phyloP scores from a whole-genome alignment of 2,797 vertebrate genomes.

The Sebastes paucispinis region DNA sequence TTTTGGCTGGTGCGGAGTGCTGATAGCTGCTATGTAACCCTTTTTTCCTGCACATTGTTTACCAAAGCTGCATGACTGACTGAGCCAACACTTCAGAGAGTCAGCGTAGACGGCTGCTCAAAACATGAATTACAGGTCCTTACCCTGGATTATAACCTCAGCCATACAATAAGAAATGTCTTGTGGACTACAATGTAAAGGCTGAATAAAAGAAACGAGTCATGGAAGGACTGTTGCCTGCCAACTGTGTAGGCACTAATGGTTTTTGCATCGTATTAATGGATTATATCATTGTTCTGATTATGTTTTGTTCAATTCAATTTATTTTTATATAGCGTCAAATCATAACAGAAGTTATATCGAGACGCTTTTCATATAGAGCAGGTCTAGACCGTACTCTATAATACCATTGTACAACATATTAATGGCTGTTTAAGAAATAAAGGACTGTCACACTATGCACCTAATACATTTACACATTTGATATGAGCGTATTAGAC shows the following conservation, averaged over 20 bases:
- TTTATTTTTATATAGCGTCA: no score
- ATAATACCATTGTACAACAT: no score
- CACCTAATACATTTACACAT: neutral
- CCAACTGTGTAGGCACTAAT: conserved; percentile 21
- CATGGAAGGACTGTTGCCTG: conserved; percentile 2
- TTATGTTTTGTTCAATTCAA: neutral
- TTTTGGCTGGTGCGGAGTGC: conserved; percentile 3
- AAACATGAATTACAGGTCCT: conserved; percentile 51
- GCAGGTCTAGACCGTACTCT: no score
- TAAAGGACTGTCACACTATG: conserved; percentile 1
- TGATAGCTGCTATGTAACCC: conserved; percentile 39
- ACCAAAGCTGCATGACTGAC: conserved; percentile 50
- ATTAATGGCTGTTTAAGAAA: conserved; percentile 9
- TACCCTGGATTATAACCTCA: conserved; percentile 50
- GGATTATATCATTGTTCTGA: conserved; percentile 15
- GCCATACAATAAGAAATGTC: conserved; percentile 24
- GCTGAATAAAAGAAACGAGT: conserved; percentile 24
- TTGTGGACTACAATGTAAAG: conserved; percentile 34
- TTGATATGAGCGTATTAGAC: neutral
- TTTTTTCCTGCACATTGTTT: conserved; percentile 49
- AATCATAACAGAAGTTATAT: no score
- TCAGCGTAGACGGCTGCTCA: conserved; percentile 41
- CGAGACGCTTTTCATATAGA: no score
- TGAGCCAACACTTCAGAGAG: conserved; percentile 39
- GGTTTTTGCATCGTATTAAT: conserved; percentile 1